Percentiles rank a stretch among this genome's conserved stretches.
These are phyloP conservation scores for Scaptodrosophila latifasciaeformis DNA, from an alignment of 2,888 invertebrate genomes.

Conservation along the genomic window DNA sequence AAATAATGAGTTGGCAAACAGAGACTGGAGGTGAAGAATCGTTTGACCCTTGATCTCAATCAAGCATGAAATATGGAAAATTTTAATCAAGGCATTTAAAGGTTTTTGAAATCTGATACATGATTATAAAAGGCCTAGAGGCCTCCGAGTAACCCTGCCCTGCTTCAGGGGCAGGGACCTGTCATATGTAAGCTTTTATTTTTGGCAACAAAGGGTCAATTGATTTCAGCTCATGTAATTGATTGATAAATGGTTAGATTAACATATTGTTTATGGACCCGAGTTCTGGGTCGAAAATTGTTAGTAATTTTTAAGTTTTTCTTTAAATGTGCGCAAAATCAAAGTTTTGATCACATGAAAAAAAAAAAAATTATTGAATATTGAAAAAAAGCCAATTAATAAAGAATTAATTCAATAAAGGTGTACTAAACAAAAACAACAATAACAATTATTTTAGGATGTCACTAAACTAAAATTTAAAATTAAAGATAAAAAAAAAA, in stretches of 20 bases:
- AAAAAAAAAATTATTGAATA: conserved; percentile 11
- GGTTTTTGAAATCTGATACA: no score
- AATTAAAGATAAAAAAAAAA: conserved; percentile 29
- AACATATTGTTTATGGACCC: conserved; percentile 34
- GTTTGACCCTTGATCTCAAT: no score
- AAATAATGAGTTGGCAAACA: conserved; percentile 55
- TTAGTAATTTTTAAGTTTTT: conserved; percentile 52
- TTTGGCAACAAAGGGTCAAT: no score
- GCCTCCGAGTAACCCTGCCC: no score
- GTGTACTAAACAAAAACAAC: conserved; percentile 7
- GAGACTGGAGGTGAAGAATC: conserved; percentile 43
- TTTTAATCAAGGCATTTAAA: no score
- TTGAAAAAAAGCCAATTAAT: conserved; percentile 19
- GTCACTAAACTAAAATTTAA: conserved; percentile 54
- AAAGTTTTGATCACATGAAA: conserved; percentile 24
- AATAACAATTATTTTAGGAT: conserved; percentile 48
- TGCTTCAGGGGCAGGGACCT: no score
- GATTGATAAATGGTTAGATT: conserved; percentile 24
- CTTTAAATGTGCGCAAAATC: conserved; percentile 27
- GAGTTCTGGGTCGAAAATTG: conserved; percentile 34
- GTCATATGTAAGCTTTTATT: no score
- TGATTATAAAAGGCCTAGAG: no score
- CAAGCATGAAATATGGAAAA: no score
- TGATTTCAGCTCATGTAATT: no score
- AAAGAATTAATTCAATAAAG: conserved; percentile 29